Percentiles rank a stretch among this genome's conserved stretches.
These are phyloP conservation scores for Rhinoraja longicauda DNA, from an alignment of 2,797 vertebrate species.

Conservation along the genomic window DNA sequence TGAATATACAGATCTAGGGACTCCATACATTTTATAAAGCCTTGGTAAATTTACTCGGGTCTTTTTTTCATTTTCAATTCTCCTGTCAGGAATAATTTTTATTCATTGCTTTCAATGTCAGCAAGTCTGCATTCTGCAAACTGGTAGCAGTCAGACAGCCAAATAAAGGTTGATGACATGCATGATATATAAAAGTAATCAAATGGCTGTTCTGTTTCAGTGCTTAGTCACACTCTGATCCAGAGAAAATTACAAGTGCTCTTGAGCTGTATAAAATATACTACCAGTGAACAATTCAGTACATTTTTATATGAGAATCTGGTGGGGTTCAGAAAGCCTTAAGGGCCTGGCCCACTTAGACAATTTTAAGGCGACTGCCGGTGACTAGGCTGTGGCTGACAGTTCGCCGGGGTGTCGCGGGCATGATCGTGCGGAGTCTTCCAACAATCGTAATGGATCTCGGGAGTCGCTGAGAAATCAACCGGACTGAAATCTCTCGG, in stretches of 20 bases:
- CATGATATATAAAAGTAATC: not conserved
- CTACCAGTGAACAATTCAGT: not conserved
- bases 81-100: not conserved
- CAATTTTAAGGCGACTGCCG: too few species aligned
- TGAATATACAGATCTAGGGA: not conserved
- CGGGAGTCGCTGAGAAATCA: too few species aligned
- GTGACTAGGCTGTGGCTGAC: too few species aligned
- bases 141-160: not conserved
- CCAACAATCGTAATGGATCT: too few species aligned
- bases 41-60: not conserved
- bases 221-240: not conserved
- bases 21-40: not conserved
- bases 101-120: not conserved
- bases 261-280: not conserved
- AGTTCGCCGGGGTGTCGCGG: too few species aligned
- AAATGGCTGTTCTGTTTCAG: not conserved
- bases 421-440: too few species aligned
- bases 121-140: not conserved
- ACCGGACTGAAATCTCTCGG: too few species aligned
- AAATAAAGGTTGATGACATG: not conserved
- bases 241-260: not conserved
- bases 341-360: too few species aligned
- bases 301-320: not conserved
- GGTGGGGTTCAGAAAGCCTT: too few species aligned
- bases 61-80: not conserved